These are phyloP conservation scores for Podarcis muralis DNA, from an alignment of 2,113 vertebrate genomes.

Conservation along the genomic window DNA sequence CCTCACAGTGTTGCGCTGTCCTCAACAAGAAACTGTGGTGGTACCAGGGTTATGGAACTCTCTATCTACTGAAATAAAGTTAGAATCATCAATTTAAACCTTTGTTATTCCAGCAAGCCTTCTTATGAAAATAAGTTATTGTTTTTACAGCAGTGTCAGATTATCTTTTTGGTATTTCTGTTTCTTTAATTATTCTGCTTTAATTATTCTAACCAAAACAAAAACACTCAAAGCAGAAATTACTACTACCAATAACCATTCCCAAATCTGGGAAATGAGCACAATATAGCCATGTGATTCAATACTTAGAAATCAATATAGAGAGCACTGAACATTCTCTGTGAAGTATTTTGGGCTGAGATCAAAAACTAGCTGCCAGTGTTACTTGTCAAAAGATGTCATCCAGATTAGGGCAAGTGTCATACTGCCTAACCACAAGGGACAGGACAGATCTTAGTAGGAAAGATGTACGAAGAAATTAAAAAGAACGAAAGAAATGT, in stretches of 20 bases:
- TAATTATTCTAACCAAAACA: too few relatives aligned
- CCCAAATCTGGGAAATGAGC: neutral
- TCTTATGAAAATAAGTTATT: too few relatives aligned
- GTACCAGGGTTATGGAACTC: too few relatives aligned
- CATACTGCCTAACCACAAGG: neutral
- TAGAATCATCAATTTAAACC: too few relatives aligned
- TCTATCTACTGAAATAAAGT: too few relatives aligned
- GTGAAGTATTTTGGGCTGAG: neutral
- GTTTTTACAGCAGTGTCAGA: too few relatives aligned
- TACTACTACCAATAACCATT: neutral
- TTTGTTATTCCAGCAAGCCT: too few relatives aligned
- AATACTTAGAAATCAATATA: neutral
- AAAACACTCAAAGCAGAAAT: too few relatives aligned
- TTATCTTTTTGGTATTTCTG: too few relatives aligned
- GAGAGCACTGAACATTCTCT: neutral
- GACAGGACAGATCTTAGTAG: neutral
- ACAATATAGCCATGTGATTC: neutral
- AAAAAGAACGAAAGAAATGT: slow-evolving; percentile 16
- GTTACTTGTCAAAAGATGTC: slow-evolving; percentile 6
- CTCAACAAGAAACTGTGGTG: too few relatives aligned
- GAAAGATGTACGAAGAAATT: neutral
- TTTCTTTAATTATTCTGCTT: too few relatives aligned
- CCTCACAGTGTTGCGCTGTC: too few relatives aligned
- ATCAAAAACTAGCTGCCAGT: neutral
- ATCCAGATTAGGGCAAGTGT: neutral